Evolutionary conservation across 2,113 vertebrate species (phyloP), one percentile per base, ranked within the genome.

Genomic region (Aleadryas rufinucha): DNA sequence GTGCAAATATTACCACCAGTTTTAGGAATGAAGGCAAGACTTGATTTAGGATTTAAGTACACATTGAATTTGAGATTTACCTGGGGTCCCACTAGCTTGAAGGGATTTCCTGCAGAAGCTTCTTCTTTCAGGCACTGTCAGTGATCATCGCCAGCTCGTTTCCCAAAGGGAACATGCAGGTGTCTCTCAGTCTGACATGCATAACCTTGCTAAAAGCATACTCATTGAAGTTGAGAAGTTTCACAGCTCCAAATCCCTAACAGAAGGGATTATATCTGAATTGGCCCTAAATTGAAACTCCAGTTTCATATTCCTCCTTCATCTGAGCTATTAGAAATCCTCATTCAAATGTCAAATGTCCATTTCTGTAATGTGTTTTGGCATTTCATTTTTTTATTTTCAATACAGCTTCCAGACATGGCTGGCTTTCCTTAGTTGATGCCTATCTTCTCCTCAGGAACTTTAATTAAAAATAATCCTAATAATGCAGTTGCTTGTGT

Each of bases 391-490:
- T 82, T 80, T 81, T 85, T 33, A 31, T 81, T 87, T 37, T 89
- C 84, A 28, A 28, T 78, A 63, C 35, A 84, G 47, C 86, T 87
- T 89, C 86, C 41, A 70, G 86, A 60, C 89, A 53, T 53, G 52
- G 16, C 42, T 94, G 50, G 28, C 30, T 92, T 92, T 93, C 88
- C 94, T 78, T 63, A 47, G 35, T 31, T 82, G 86, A 82, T 74
- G 71, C 52, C 76, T 90, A 80, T 88, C 85, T 94, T 83, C 45
- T 92, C 41, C 74, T 91, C 39, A 26, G 65, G n/a, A 96, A n/a
- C 54, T 83, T 82, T 69, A 87, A 93, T 96, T 96, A 90, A 95
- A 91, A 89, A 70, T 86, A 93, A 11, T 57, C 28, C 35, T 85
- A 80, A 76, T 83, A 96, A 80, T 65, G 59, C 30, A 77, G 63